Conservation (phyloP, 2,113 vertebrate genomes). For the Tychaedon coryphoeus region DNA sequence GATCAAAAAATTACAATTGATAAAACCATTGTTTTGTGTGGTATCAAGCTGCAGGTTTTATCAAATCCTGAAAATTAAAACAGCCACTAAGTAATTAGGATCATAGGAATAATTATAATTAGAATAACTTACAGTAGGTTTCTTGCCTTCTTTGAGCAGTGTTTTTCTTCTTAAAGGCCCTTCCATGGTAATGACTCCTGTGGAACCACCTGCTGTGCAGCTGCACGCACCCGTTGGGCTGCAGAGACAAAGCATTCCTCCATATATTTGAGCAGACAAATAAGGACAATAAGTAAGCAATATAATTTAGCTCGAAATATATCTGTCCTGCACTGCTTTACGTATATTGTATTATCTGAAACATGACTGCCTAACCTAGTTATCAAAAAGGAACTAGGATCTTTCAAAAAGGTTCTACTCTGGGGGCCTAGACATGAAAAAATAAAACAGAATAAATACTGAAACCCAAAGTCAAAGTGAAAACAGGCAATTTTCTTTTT, state of each 20-base stretch:
- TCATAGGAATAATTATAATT: not conserved
- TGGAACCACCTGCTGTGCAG: conserved; percentile 77
- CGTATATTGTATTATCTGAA: not conserved
- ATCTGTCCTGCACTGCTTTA: not conserved
- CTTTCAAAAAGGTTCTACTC: not conserved
- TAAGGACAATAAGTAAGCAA: not conserved
- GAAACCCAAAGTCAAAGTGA: not conserved
- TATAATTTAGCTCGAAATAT: not conserved
- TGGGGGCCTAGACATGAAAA: not conserved
- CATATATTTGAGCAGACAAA: not conserved
- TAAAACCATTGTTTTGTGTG: not conserved
- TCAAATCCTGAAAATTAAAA: not conserved
- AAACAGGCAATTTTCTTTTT: not conserved
- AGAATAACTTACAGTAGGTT: conserved; percentile 82
- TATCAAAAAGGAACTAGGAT: not conserved
- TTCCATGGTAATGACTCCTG: conserved; percentile 83
- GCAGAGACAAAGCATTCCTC: not conserved
- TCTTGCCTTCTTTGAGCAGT: conserved; percentile 90
- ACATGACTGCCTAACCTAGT: not conserved
- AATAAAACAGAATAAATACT: not conserved
- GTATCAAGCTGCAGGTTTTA: not conserved
- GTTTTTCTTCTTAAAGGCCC: conserved; percentile 91
- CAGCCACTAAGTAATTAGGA: not conserved
- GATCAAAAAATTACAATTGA: not conserved
- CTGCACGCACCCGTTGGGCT: conserved; percentile 82